These are phyloP conservation scores for Koerneria pararmatus DNA, from an alignment of 2,888 invertebrate species.

Conservation along the genomic window DNA sequence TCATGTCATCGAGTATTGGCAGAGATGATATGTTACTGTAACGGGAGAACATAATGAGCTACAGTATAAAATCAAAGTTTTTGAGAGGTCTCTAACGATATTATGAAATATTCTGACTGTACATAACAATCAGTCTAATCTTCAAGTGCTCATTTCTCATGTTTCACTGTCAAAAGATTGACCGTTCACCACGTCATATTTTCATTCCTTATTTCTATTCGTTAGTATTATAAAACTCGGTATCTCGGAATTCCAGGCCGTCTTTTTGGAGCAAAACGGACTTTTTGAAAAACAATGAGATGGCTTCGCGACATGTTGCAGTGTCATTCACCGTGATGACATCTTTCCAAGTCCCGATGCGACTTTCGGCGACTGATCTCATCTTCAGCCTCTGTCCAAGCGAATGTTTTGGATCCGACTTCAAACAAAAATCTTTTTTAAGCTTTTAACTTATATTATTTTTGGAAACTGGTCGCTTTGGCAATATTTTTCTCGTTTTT, in stretches of 20 bases:
- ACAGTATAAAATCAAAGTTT: no score
- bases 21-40: slow-evolving; percentile 42
- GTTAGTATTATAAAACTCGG: no score
- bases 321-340: slow-evolving; percentile 38
- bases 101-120: no score
- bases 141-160: no score
- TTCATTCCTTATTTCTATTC: no score
- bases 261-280: slow-evolving; percentile 16
- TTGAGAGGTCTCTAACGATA: no score
- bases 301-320: slow-evolving; percentile 34
- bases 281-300: slow-evolving; percentile 41
- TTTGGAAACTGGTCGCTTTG: no score
- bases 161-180: no score
- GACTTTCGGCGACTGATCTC: slow-evolving; percentile 41
- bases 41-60: neutral
- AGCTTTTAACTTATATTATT: neutral
- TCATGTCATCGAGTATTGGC: slow-evolving; percentile 41
- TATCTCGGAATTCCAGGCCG: no score
- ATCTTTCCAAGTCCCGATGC: slow-evolving; percentile 51
- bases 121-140: no score
- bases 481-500: no score
- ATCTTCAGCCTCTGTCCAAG: slow-evolving; percentile 46
- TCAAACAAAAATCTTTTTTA: slow-evolving; percentile 13
- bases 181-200: no score
- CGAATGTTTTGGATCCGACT: slow-evolving; percentile 46